Percentiles rank a stretch among this genome's conserved stretches.
Conservation (phyloP, 2,113 vertebrate species). For the Corvus cornix region DNA sequence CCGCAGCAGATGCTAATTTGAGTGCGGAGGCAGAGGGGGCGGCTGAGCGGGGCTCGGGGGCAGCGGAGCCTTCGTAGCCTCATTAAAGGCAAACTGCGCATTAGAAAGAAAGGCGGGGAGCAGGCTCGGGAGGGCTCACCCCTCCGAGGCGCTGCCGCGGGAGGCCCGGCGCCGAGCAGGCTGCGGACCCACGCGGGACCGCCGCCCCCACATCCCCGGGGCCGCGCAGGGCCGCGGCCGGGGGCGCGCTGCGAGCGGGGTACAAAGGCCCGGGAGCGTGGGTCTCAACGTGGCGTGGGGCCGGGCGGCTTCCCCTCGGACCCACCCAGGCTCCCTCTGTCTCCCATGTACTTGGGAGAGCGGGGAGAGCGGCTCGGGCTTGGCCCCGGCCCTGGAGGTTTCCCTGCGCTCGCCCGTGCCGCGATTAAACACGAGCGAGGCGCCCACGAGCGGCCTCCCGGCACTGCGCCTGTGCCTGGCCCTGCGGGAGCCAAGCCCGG, state of each 20-base stretch:
- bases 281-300: background rate
- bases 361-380: background rate
- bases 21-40: background rate
- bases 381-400: background rate
- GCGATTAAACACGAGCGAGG: background rate
- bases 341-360: background rate
- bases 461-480: background rate
- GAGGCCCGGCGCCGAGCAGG: background rate
- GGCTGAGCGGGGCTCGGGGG: background rate
- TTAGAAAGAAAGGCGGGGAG: background rate
- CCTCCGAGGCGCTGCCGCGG: background rate
- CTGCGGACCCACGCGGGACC: background rate
- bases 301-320: background rate
- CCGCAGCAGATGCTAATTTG: conserved; percentile 45
- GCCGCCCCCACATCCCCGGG: background rate
- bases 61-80: background rate
- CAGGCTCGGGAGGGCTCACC: background rate
- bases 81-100: background rate
- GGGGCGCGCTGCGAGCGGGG: background rate
- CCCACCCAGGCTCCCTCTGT: background rate
- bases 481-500: background rate
- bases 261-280: background rate
- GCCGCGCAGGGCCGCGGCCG: background rate
- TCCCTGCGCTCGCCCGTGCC: background rate
- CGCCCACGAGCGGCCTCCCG: background rate